These are phyloP conservation scores for Mesocentrotus franciscanus DNA, from an alignment of 53 echinoderm and acorn worm species.

Conservation along the genomic window DNA sequence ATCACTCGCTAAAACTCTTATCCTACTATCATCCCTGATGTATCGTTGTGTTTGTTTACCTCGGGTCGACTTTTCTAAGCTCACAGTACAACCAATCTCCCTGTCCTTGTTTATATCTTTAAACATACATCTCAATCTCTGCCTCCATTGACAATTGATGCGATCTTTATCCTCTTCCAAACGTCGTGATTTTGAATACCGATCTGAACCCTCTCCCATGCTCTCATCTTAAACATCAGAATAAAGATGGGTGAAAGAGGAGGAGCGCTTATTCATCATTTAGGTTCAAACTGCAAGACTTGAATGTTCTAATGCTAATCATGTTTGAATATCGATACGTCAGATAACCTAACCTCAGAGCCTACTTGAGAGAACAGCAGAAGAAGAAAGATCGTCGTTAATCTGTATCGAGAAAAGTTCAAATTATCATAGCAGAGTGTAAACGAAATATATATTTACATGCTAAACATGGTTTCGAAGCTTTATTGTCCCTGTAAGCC, in stretches of 20 bases:
- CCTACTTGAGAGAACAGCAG: neutral
- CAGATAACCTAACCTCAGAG: neutral
- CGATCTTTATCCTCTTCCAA: slow-evolving; percentile 22
- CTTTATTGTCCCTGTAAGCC: too few relatives aligned
- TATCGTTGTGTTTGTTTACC: slow-evolving; percentile 31
- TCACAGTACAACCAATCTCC: neutral
- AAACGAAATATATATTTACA: too few relatives aligned
- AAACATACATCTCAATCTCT: slow-evolving; percentile 30
- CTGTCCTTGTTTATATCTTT: neutral
- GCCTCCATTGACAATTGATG: neutral
- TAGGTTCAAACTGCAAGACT: neutral
- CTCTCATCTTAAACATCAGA: neutral
- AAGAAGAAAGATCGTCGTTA: too few relatives aligned
- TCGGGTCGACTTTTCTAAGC: neutral
- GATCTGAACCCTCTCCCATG: neutral
- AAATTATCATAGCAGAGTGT: too few relatives aligned
- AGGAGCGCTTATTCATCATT: slow-evolving; percentile 23
- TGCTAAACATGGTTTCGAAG: too few relatives aligned
- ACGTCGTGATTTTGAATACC: neutral
- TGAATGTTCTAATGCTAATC: neutral
- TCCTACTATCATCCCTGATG: slow-evolving; percentile 10
- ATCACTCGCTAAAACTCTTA: slow-evolving; percentile 3
- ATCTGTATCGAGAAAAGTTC: too few relatives aligned
- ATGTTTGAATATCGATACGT: neutral
- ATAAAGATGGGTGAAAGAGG: neutral